Base-by-base conservation (phyloP, 2,113 vertebrate genomes). In the Thinocorus orbignyianus region DNA sequence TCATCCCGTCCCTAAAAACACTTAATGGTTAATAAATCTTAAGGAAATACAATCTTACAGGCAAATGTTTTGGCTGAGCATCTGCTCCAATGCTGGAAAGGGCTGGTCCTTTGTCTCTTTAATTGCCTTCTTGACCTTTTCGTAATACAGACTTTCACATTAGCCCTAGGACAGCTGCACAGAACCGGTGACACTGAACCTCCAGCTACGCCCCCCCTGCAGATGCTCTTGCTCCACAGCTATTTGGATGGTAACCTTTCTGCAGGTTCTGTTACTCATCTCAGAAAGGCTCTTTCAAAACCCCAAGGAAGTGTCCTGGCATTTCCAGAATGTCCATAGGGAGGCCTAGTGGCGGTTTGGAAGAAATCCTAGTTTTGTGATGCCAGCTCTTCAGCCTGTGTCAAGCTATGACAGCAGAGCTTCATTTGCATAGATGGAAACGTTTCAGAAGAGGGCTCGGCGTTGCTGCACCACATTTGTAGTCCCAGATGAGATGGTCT, bases 91-190 rank as follows among this genome's bases (percentile, higher is more conserved):
- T 42, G 70, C 18, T 46, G 57, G 65, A 69, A 88, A 77, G 73
- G 69, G 72, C 39, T 52, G 48, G 39, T 86, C 91, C 92, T 89
- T 88, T 92, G 90, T 92, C 82, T 96, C 95, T 97, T 95, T 97
- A 92, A 97, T 96, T 95, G 92, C 86, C 90, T 94, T 97, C 83
- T 44, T 76, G 74, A 95, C 92, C 94, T 87, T 97, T 96, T 96
- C 95, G 85, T 79, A 95, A 93, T 70, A 93, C 91, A 77, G 83
- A 57, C 49, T 87, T 94, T 49, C 57, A 65, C 91, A 65, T 89
- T 48, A 96, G 83, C 88, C 4, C 4, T 19, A 86, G 95, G 90
- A 96, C 82, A 96, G 86, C 83, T 88, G 72, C 17, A 1, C 68
- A 72, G 74, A 73, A 41, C 25, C 1, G 1, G 86, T 86, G 85